A percentile compares a stretch with the other conserved stretches of the same genome.
Evolutionary conservation across 2,113 vertebrate species (phyloP).

Genomic region (Entomyzon cyanotis): DNA sequence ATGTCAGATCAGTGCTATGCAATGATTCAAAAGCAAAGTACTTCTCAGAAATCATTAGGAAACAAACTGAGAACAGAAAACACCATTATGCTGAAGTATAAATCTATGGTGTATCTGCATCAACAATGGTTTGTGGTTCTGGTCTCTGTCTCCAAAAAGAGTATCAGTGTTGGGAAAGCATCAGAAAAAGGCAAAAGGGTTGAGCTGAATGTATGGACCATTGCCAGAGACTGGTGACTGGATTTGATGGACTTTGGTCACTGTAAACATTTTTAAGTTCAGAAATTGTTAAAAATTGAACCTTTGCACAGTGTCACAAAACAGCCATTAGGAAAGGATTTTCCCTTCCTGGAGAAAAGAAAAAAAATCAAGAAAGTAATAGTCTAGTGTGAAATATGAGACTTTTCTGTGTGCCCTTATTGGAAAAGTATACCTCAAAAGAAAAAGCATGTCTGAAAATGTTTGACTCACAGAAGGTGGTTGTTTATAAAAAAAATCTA

Average conservation of each 20-base stretch:
- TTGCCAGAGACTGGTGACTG: background rate
- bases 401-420: background rate
- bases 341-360: background rate
- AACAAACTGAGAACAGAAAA: background rate
- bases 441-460: background rate
- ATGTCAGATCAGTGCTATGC: background rate
- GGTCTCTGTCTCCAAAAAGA: background rate
- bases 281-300: background rate
- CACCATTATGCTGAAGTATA: background rate
- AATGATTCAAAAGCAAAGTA: background rate
- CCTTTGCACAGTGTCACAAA: background rate
- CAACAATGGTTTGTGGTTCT: background rate
- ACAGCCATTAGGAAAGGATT: background rate
- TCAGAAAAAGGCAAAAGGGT: background rate
- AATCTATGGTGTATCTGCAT: background rate
- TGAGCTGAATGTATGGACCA: background rate
- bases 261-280: background rate
- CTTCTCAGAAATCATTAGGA: background rate
- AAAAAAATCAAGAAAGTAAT: background rate
- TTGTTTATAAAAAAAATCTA: background rate
- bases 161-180: background rate
- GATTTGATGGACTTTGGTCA: background rate
- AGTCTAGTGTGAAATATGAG: background rate
- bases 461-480: background rate
- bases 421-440: background rate